Percentiles rank a stretch among this genome's conserved stretches.
Conservation (phyloP, 2,888 invertebrate genomes). For the Proisotoma minuta region DNA sequence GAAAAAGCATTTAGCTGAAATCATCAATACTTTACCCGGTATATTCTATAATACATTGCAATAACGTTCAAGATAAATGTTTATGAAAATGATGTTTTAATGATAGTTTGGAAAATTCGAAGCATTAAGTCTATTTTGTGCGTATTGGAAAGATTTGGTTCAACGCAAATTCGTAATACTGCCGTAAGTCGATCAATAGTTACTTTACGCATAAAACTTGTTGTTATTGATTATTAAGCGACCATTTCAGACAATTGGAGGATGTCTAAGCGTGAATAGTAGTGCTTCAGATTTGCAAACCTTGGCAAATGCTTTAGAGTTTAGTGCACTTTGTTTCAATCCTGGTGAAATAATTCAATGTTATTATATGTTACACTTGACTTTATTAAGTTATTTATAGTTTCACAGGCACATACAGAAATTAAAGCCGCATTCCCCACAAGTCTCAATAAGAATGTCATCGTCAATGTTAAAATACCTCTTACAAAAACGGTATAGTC, state of each 20-base stretch:
- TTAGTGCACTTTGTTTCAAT: slow-evolving; percentile 28
- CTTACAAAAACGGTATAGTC: slow-evolving; percentile 21
- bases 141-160: slow-evolving; percentile 92
- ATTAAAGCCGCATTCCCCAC: slow-evolving; percentile 28
- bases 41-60: background rate
- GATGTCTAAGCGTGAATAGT: slow-evolving; percentile 90
- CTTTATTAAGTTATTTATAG: slow-evolving; percentile 3
- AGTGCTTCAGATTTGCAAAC: slow-evolving; percentile 74
- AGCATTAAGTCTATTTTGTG: slow-evolving; percentile 66
- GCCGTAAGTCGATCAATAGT: slow-evolving; percentile 53
- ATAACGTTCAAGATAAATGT: background rate
- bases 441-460: slow-evolving; percentile 18
- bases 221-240: background rate
- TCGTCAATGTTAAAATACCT: slow-evolving; percentile 31
- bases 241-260: slow-evolving; percentile 71
- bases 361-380: background rate
- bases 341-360: slow-evolving; percentile 17
- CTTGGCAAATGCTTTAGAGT: slow-evolving; percentile 28
- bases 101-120: slow-evolving; percentile 57
- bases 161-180: slow-evolving; percentile 89
- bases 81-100: background rate
- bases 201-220: background rate
- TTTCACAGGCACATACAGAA: slow-evolving; percentile 29
- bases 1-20: slow-evolving; percentile 19
- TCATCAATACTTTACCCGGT: slow-evolving; percentile 20